These are phyloP conservation scores for Periophthalmus magnuspinnatus DNA, from an alignment of 2,797 vertebrate species.

Conservation along the genomic window DNA sequence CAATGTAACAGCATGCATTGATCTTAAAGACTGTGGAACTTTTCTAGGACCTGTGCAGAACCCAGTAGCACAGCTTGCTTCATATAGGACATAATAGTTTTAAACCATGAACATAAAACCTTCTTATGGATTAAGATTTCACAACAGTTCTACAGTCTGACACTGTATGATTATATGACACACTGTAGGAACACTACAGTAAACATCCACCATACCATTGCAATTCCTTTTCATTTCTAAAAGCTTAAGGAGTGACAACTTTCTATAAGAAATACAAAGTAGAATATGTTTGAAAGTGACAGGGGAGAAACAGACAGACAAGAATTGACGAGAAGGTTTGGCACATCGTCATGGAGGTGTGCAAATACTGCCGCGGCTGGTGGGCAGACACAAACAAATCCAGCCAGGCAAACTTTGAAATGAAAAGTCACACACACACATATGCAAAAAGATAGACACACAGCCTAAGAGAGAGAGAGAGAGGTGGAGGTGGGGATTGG, in stretches of 20 bases:
- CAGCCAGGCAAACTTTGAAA: constrained; percentile 34
- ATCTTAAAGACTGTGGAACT: too few species aligned
- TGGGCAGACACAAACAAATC: constrained; percentile 37
- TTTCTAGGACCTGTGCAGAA: too few species aligned
- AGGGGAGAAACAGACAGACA: constrained; percentile 5
- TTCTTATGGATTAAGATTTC: too few species aligned
- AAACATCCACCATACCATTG: not conserved
- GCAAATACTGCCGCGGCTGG: constrained; percentile 41
- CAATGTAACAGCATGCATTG: too few species aligned
- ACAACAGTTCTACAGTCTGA: too few species aligned
- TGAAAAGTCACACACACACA: constrained; percentile 18
- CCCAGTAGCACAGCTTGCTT: too few species aligned
- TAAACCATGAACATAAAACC: too few species aligned
- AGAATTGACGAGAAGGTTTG: constrained; percentile 21
- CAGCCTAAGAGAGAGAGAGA: constrained; percentile 8
- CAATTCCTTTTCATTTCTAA: not conserved
- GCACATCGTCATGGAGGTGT: constrained; percentile 37
- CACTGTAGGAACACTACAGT: not conserved
- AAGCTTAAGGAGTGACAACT: not conserved
- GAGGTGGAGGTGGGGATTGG: constrained; percentile 6
- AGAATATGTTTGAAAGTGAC: constrained; percentile 3
- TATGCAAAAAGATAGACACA: constrained; percentile 25
- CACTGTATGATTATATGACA: not conserved
- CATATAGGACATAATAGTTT: too few species aligned
- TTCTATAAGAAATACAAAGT: not conserved